A percentile compares a stretch with the other conserved stretches of the same genome.
phyloP scores from a whole-genome alignment of 1,140 invertebrate species.

The Hypothenemus hampei region DNA sequence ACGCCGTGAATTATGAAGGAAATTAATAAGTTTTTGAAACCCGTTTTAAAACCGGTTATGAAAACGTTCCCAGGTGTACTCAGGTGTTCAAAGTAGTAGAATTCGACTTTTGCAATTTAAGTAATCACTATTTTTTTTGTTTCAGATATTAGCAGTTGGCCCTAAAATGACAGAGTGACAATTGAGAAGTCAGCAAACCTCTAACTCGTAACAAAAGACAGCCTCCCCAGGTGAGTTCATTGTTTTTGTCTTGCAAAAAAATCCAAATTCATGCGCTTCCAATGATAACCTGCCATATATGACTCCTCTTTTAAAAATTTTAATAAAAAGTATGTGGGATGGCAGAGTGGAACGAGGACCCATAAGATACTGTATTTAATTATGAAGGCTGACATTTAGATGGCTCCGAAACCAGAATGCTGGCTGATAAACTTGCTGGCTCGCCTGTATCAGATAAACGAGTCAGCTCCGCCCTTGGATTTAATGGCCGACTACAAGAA shows the following conservation, averaged over 20 bases:
- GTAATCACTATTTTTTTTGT: background rate
- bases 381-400: slow-evolving; percentile 38
- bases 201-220: background rate
- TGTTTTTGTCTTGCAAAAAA: too few relatives aligned
- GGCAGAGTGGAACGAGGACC: slow-evolving; percentile 8
- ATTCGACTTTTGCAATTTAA: too few relatives aligned
- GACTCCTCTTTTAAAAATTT: too few relatives aligned
- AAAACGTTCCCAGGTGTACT: too few relatives aligned
- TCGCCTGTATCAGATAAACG: slow-evolving; percentile 36
- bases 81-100: too few relatives aligned
- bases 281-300: too few relatives aligned
- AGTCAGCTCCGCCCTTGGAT: slow-evolving; percentile 40
- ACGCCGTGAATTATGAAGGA: too few relatives aligned
- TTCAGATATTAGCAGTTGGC: background rate
- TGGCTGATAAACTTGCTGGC: slow-evolving; percentile 33
- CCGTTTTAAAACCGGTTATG: too few relatives aligned
- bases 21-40: too few relatives aligned
- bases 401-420: slow-evolving; percentile 34
- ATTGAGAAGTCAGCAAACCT: background rate
- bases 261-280: too few relatives aligned
- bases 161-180: slow-evolving; percentile 5
- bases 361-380: slow-evolving; percentile 40
- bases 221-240: slow-evolving; percentile 2
- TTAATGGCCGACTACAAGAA: slow-evolving; percentile 11
- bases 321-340: background rate